Conservation (phyloP, 2,888 invertebrate species). For the Rotaria sp. region DNA sequence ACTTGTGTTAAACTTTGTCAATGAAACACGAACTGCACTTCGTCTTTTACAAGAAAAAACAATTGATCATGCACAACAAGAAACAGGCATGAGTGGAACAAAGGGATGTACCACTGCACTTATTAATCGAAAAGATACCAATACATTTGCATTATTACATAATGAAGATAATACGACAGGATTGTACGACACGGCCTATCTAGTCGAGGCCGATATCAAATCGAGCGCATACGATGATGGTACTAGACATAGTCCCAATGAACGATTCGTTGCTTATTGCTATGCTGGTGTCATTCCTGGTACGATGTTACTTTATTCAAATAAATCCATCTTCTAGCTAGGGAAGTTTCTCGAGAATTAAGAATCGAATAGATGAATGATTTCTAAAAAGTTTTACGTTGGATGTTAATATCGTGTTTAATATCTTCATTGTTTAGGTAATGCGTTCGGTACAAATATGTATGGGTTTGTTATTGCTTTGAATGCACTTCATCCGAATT, state of each 20-base stretch:
- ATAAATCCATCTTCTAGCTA: too few relatives aligned
- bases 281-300: slow-evolving; percentile 1
- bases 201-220: slow-evolving; percentile 31
- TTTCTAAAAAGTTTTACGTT: background rate
- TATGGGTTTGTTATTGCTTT: background rate
- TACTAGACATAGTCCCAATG: background rate
- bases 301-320: too few relatives aligned
- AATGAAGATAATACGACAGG: slow-evolving; percentile 35
- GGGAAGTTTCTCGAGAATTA: too few relatives aligned
- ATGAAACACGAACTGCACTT: background rate
- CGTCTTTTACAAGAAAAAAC: background rate
- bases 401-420: too few relatives aligned
- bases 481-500: slow-evolving; percentile 1
- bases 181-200: slow-evolving; percentile 26
- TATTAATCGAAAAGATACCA: background rate
- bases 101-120: background rate
- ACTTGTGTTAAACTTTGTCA: background rate
- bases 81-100: slow-evolving; percentile 8
- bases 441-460: background rate
- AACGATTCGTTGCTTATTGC: slow-evolving; percentile 37
- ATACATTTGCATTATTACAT: slow-evolving; percentile 28
- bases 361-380: too few relatives aligned
- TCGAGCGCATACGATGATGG: background rate
- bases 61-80: slow-evolving; percentile 16
- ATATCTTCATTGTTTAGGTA: background rate